Base-by-base conservation (phyloP, 1,140 invertebrate species). In the Apolygus lucorum region DNA sequence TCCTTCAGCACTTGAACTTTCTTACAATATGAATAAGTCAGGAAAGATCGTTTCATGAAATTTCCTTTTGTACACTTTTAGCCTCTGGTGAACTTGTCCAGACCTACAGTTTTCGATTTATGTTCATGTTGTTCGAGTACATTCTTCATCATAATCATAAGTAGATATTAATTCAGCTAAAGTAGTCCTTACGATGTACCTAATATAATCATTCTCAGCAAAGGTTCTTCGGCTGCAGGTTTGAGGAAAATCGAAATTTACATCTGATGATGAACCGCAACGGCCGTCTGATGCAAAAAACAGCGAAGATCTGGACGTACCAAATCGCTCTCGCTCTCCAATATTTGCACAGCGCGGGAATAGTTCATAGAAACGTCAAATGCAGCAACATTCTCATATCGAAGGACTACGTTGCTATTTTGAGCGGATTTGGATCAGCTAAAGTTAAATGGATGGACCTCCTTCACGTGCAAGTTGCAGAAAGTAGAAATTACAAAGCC, bases 351-450 rank as follows among this genome's bases (percentile, higher is more conserved):
- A 82, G 82, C 34, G 86, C 88, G 27, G 90, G 92, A 72, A 91
- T 95, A 69, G 90, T 90, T 2, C 93, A 96, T 75, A 82, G 92
- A 62, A 90, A 93, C 77, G 78, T 93, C 0, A 95, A 95, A 79
- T 95, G 92, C 77, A 92, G 95, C 79, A 95, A 95, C 78, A 89
- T 95, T 70, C 78, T 95, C 11, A 79, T 95, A 0, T 91, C 91
- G 2, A 82, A 85, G 66, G 2, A 52, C 13, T 83, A 86, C 28
- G 89, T 88, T 76, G 87, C 92, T 0, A 93, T 94, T 76, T 78
- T 95, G 28, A 90, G 91, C 1, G 93, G 95, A 79, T 95, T 95
- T 78, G 92, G 93, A 14, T 95, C 94, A 76, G 87, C 89, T 21
- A 59, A 59, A 22, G 22, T 59, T 4, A 59, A 59, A 59, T 4